Conservation (phyloP, 2,888 invertebrate species). For the Pseudococcus jackbeardsleyi region DNA sequence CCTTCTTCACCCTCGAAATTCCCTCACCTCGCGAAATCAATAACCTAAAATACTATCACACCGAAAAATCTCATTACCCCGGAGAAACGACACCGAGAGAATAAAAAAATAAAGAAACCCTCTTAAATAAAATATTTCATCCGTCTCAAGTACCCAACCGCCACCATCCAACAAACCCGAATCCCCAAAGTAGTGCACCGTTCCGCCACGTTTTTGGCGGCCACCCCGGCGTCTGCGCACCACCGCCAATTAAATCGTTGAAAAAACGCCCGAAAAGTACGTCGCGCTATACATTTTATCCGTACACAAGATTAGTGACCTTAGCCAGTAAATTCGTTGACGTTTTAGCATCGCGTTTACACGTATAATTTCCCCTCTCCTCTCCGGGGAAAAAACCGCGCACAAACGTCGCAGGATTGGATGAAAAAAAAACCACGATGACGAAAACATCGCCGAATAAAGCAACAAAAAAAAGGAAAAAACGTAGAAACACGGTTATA, state of each 20-base stretch:
- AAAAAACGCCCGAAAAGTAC: constrained; percentile 1
- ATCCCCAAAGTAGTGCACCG: not conserved
- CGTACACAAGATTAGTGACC: constrained; percentile 8
- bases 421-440: not conserved
- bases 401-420: too few relatives aligned
- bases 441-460: not conserved
- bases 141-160: not conserved
- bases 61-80: not conserved
- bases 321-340: constrained; percentile 14
- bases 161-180: not conserved
- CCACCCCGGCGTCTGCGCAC: not conserved
- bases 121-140: constrained; percentile 20
- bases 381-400: not conserved
- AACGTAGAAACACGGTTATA: not conserved
- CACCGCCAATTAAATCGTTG: not conserved
- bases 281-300: constrained; percentile 5
- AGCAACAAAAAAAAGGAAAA: not conserved
- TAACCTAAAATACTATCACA: not conserved
- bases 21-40: not conserved
- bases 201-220: constrained; percentile 9
- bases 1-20: not conserved
- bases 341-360: constrained; percentile 37
- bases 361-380: constrained; percentile 4
- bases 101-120: not conserved
- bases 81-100: not conserved